Conservation (phyloP, 2,113 vertebrate genomes). For the Malaclemys terrapin region DNA sequence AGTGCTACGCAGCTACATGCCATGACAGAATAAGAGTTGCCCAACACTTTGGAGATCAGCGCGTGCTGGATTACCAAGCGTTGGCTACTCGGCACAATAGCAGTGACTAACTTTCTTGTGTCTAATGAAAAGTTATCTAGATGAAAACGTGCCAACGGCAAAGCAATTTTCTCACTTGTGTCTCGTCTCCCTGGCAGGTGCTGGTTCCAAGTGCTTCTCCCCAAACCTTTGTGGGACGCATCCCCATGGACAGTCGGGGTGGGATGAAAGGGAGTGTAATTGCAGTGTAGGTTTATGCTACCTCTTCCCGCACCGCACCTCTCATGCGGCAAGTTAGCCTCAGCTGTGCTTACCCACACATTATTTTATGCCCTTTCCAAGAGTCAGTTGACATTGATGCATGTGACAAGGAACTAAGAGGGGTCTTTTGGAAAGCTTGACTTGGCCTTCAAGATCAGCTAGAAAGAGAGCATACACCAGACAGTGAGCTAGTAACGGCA, state of each 20-base stretch:
- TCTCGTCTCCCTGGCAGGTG: conserved; percentile 20
- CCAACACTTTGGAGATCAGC: conserved; percentile 58
- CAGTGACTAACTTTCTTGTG: neutral
- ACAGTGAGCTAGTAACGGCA: neutral
- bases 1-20: conserved; percentile 40
- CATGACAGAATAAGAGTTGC: conserved; percentile 48
- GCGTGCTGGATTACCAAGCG: neutral
- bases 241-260: neutral
- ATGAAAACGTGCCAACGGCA: neutral
- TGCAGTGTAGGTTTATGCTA: neutral
- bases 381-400: conserved; percentile 16
- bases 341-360: conserved; percentile 10
- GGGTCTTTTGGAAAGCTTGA: conserved; percentile 56
- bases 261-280: conserved; percentile 26
- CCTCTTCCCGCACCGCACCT: neutral
- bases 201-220: conserved; percentile 31
- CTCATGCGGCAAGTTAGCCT: neutral
- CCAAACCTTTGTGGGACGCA: neutral
- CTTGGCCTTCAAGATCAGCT: neutral
- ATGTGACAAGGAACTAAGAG: conserved; percentile 50
- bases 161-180: conserved; percentile 2
- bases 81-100: neutral
- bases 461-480: neutral
- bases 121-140: neutral
- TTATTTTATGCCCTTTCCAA: neutral